Evolutionary conservation across 1,140 invertebrate species (phyloP), one percentile per base, ranked within the genome.

Genomic region (Calephelis virginiensis): DNA sequence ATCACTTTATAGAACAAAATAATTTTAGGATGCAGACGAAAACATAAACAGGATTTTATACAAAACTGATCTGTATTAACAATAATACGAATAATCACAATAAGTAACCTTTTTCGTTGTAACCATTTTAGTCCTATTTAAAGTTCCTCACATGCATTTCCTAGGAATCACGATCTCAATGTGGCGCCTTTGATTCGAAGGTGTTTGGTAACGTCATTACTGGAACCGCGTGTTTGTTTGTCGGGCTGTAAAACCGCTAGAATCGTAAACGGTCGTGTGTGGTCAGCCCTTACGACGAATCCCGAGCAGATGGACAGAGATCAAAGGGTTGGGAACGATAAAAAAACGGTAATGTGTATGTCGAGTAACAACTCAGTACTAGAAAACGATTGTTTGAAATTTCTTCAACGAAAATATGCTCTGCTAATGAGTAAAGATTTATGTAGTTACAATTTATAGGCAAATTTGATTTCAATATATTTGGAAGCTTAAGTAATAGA

Each of bases 231-330:
- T 90, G 85, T 90, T 90, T 90, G 87, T 90, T 90, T 90, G 83
- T 83, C 80, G 66, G 76, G 77, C 74, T 86, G 82, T 89, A 86
- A 89, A 89, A 85, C 82, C 80, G 86, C 83, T 82, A 78, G 80
- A 82, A 81, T 83, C 83, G 86, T 90, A 90, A 90, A 90, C 82
- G 79, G 63, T 82, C 87, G 87, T 89, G 88, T 90, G 88, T 90
- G 88, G 88, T 78, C 85, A 83, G 85, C 80, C 85, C 87, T 90
- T 88, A 90, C 84, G 81, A 82, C 87, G 85, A 88, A 90, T 83
- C 81, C 74, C 74, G 77, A 80, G 80, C 85, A 90, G 85, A 90
- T 88, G 85, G 79, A 73, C 78, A 45, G 80, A 90, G 78, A 89
- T 90, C 88, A 90, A 90, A 89, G 84, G 88, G 83, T 67, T 77